Percentiles rank a stretch among this genome's conserved stretches.
These are phyloP conservation scores for Drosophila neonasuta DNA, from an alignment of 2,888 invertebrate species.

Conservation along the genomic window DNA sequence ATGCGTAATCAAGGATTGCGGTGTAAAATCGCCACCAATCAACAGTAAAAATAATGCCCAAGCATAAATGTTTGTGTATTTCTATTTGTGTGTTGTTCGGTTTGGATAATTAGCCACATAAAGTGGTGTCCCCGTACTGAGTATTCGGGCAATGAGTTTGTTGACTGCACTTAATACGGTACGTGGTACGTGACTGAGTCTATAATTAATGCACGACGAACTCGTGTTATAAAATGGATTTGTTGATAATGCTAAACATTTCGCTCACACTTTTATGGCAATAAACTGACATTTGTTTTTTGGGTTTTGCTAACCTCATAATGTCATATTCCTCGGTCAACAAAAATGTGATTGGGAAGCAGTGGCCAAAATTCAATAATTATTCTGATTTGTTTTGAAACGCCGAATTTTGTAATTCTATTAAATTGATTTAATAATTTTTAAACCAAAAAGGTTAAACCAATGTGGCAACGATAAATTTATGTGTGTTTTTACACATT, in stretches of 20 bases:
- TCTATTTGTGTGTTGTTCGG: conserved; percentile 32
- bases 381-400: background rate
- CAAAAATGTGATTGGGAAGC: background rate
- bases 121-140: conserved; percentile 14
- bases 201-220: conserved; percentile 54
- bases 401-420: background rate
- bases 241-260: conserved; percentile 53
- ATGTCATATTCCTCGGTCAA: background rate
- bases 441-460: background rate
- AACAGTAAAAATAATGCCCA: conserved; percentile 22
- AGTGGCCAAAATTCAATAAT: background rate
- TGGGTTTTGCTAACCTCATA: conserved; percentile 15
- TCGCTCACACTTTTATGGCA: conserved; percentile 17
- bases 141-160: conserved; percentile 17
- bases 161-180: conserved; percentile 46
- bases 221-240: conserved; percentile 52
- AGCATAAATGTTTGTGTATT: conserved; percentile 24
- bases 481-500: background rate
- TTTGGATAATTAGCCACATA: conserved; percentile 54
- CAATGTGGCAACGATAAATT: background rate
- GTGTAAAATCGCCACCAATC: conserved; percentile 23
- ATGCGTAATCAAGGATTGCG: conserved; percentile 9
- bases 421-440: background rate
- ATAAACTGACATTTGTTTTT: conserved; percentile 28
- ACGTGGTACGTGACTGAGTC: conserved; percentile 55